Base-by-base conservation (phyloP, 2,113 vertebrate genomes). In the Ceyx margarethae region DNA sequence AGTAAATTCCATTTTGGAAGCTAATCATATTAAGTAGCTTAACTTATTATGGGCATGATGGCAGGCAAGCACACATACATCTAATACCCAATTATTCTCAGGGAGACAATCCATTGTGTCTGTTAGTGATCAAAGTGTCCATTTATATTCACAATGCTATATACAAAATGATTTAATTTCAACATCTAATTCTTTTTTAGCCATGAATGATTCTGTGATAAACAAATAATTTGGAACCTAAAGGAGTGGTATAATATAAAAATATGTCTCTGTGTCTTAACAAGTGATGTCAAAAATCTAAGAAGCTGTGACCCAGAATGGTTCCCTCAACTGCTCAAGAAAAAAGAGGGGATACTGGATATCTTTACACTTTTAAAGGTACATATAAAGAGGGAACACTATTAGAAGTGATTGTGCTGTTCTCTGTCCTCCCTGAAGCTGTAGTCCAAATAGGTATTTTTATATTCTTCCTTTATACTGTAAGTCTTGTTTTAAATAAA, bases 11-110 rank as follows among this genome's bases (percentile, higher is more conserved):
- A 45, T 88, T 91, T 88, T 18, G 28, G 73, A 85, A 91, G 81
- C 26, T 95, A 88, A 90, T 91, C 60, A 54, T 81, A 65, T 86
- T 94, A 87, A 91, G 62, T 33, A 76, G 54, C 65, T 91, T 86
- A 90, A 82, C 29, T 75, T 93, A 67, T 56, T 90, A 53, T 29
- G 77, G 43, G n/a, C 50, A 73, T 66, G 72, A 58, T 61, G 54
- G 48, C 1, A 1, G 51, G 60, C 46, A 90, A 71, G 69, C 33
- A 67, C 60, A 53, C 10, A 3, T 64, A 90, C 85, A 42, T 84
- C 76, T 86, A 88, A 91, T 31, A 91, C 10, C 11, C 73, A 71
- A 81, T 94, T 91, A 67, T 64, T 91, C 72, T 81, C 80, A 64
- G 65, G n/a, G 53, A 93, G 35, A 87, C 43, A 61, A 90, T 85